A percentile compares a stretch with the other conserved stretches of the same genome.
phyloP scores from a whole-genome alignment of 2,113 vertebrate species.

The Peromyscus leucopus region DNA sequence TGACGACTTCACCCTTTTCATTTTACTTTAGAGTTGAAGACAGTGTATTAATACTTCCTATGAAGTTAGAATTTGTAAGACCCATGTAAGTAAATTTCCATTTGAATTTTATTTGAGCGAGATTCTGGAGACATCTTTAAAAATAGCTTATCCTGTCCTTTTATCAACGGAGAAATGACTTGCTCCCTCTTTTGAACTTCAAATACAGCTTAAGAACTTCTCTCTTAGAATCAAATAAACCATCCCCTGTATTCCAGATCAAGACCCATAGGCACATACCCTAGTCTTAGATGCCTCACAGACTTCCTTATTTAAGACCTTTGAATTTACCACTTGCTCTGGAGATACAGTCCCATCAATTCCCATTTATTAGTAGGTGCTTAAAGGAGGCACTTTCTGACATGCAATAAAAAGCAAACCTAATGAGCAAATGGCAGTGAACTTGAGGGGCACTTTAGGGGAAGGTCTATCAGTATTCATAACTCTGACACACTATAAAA shows the following conservation, averaged over 20 bases:
- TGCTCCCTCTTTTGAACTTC: constrained; percentile 51
- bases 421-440: constrained; percentile 84
- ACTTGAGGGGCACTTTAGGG: constrained; percentile 82
- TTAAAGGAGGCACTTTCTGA: constrained; percentile 79
- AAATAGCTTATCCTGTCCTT: constrained; percentile 22
- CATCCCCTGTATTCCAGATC: constrained; percentile 16
- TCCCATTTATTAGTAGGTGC: constrained; percentile 81
- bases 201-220: constrained; percentile 45
- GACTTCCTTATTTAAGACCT: constrained; percentile 73
- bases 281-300: constrained; percentile 69
- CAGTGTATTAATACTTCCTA: neutral
- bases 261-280: constrained; percentile 46
- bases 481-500: constrained; percentile 82
- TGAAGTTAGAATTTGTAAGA: constrained; percentile 20
- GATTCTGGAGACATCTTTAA: constrained; percentile 51
- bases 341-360: constrained; percentile 72
- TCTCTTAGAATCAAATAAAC: constrained; percentile 63
- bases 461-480: constrained; percentile 86
- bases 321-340: constrained; percentile 78
- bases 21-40: constrained; percentile 46
- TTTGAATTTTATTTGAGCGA: neutral
- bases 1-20: neutral
- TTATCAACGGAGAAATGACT: constrained; percentile 54
- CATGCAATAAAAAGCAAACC: constrained; percentile 81
- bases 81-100: constrained; percentile 39